phyloP scores from a whole-genome alignment of 2,797 vertebrate species.

The Melopsittacus undulatus region DNA sequence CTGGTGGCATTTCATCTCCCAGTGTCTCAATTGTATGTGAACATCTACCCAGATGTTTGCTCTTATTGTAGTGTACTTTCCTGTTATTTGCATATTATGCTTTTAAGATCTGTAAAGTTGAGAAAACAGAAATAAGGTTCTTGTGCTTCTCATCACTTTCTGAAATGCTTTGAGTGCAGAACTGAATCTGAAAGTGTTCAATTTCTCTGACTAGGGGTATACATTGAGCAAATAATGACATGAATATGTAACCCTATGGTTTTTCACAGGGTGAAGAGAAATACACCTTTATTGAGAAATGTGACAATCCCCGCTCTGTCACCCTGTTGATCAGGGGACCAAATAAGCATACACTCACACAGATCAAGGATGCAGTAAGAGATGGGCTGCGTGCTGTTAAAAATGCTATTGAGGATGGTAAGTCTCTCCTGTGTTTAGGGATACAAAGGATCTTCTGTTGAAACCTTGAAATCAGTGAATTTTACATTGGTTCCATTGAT shows the following conservation, averaged over 20 bases:
- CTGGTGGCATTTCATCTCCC: neutral
- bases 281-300: conserved; percentile 92
- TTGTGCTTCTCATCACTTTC: neutral
- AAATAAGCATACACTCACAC: conserved; percentile 95
- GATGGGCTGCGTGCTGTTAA: conserved; percentile 95
- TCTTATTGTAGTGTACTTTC: neutral
- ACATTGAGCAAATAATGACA: rapidly evolving
- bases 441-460: neutral
- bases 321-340: conserved; percentile 90
- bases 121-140: neutral
- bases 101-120: neutral
- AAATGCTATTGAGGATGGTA: conserved; percentile 96
- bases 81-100: neutral
- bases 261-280: conserved; percentile 90
- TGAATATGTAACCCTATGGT: rapidly evolving
- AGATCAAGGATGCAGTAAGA: conserved; percentile 95
- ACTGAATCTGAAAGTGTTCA: neutral
- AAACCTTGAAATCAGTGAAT: conserved; percentile 73
- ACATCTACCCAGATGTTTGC: neutral
- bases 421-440: neutral
- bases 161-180: neutral
- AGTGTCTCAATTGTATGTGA: neutral
- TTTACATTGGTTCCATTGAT: conserved; percentile 73
- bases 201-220: rapidly evolving
- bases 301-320: conserved; percentile 92